Base-by-base conservation (phyloP, 2,888 invertebrate species). In the Fabriciana adippe region DNA sequence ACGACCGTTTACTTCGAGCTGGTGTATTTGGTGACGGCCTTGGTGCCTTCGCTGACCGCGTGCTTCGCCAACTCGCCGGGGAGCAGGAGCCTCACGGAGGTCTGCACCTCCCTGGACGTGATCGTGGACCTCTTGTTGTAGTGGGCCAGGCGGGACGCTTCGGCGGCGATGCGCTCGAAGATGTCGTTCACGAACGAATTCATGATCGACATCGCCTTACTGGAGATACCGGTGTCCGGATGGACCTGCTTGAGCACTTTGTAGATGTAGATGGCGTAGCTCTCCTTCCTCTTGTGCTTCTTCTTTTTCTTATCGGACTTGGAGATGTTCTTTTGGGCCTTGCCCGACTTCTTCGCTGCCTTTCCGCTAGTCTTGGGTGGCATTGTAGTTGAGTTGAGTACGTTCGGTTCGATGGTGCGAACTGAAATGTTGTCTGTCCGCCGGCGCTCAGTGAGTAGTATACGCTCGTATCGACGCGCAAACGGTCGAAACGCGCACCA, bases 161-260 rank as follows among this genome's bases (percentile, higher is more conserved):
- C 94, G 5, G 93, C 93, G 51, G 95, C 95, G 81, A 95, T 95
- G 55, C 95, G 92, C 81, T 96, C 95, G 80, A 96, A 95, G 67
- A 95, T 94, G 79, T 96, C 95, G 82, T 95, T 95, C 60, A 96
- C 94, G 80, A 95, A 96, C 72, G 94, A 94, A 88, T 95, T 95
- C 94, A 95, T 95, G 84, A 95, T 94, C 72, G 92, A 93, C 95
- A 95, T 95, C 35, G 95, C 95, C 82, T 95, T 95, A 59, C 76
- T 76, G 60, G 79, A 80, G 67, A 80, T 80, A 66, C 80, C 79
- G 73, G 94, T 95, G 80, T 95, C 94, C 5, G 95, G 95, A 81
- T 95, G 95, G 54, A 94, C 94, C 85, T 94, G 94, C 83, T 94
- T 95, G 81, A 95, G 81, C 66, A 95, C 94, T 80, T 94, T 95